Conservation (phyloP, 1,140 invertebrate species). For the Pygmarrhopalites habei region DNA sequence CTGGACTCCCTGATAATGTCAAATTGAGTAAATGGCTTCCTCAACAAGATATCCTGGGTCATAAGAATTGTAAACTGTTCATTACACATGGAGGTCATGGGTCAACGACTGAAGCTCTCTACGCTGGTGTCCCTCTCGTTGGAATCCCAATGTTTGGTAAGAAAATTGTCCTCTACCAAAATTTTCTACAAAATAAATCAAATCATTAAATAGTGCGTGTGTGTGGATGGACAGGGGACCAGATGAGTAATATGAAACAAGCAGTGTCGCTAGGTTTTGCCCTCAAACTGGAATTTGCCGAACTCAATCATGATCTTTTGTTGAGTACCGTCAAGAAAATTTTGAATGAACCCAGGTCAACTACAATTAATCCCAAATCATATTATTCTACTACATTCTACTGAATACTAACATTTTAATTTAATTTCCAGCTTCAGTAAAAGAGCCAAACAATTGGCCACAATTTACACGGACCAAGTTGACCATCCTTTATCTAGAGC, state of each 20-base stretch:
- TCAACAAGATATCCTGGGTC: too few relatives aligned
- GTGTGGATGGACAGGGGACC: too few relatives aligned
- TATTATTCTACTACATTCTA: not conserved
- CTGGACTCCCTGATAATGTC: constrained; percentile 18
- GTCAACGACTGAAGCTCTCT: too few relatives aligned
- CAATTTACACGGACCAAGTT: constrained; percentile 55
- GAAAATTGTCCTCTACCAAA: too few relatives aligned
- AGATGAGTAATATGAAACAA: constrained; percentile 37
- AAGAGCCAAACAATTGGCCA: constrained; percentile 49
- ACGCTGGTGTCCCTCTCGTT: too few relatives aligned
- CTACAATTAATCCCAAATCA: too few relatives aligned
- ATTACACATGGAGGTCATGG: too few relatives aligned
- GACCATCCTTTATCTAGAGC: constrained; percentile 54
- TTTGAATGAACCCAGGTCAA: too few relatives aligned
- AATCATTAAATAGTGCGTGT: too few relatives aligned
- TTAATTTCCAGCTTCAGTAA: constrained; percentile 46
- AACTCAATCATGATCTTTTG: constrained; percentile 37
- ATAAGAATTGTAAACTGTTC: too few relatives aligned
- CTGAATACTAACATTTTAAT: not conserved
- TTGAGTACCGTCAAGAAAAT: not conserved
- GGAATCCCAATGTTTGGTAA: constrained; percentile 43
- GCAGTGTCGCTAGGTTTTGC: constrained; percentile 7
- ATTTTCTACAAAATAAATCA: too few relatives aligned
- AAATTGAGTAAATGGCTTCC: constrained; percentile 15
- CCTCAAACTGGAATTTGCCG: constrained; percentile 4